Evolutionary conservation across 2,888 invertebrate species (phyloP).

Genomic region (Eristalis tenax): DNA sequence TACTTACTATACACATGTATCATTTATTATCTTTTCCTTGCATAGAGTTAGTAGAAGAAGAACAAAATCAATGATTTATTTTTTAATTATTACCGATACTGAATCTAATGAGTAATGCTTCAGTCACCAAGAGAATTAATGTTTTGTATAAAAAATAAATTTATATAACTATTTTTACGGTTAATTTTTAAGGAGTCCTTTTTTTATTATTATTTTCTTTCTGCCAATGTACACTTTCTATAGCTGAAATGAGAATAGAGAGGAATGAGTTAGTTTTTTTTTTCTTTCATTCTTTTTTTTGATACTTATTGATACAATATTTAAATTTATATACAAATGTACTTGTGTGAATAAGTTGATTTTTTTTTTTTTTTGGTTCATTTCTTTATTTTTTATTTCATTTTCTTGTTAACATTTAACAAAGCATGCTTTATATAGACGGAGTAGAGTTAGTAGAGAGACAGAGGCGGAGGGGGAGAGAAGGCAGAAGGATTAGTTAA

Average conservation of each 20-base stretch:
- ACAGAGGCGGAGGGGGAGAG: background rate
- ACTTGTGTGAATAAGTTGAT: conserved; percentile 37
- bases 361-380: conserved; percentile 40
- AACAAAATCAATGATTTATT: conserved; percentile 46
- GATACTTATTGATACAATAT: background rate
- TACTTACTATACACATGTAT: background rate
- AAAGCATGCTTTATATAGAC: conserved; percentile 66
- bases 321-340: conserved; percentile 21
- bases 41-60: conserved; percentile 47
- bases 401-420: conserved; percentile 71
- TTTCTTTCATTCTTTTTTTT: background rate
- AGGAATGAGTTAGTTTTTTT: conserved; percentile 6
- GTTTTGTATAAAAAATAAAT: conserved; percentile 50
- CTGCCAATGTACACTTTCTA: background rate
- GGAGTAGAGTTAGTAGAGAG: background rate
- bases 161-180: conserved; percentile 41
- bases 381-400: conserved; percentile 54
- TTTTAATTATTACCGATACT: conserved; percentile 30
- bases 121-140: conserved; percentile 37
- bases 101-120: background rate
- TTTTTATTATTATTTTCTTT: background rate
- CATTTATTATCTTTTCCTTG: conserved; percentile 12
- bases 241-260: conserved; percentile 13
- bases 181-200: conserved; percentile 39
- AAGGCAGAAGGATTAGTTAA: conserved; percentile 40